Evolutionary conservation across 2,113 vertebrate species (phyloP).

Genomic region (Cygnus buccinator): DNA sequence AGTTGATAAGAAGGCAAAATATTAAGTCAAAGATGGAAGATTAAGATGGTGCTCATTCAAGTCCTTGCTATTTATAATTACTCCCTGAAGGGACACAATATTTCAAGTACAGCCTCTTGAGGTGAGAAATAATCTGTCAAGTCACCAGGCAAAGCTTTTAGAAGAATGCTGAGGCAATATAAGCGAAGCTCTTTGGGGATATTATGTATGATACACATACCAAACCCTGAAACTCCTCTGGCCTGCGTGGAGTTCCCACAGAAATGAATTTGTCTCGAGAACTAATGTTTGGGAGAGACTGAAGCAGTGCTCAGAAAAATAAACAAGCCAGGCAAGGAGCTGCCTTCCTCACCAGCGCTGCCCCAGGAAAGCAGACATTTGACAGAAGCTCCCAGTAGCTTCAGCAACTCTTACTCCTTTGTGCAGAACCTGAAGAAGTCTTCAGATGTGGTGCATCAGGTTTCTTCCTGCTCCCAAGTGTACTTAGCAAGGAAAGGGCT

Average conservation of each 20-base stretch:
- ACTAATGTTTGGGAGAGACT: neutral
- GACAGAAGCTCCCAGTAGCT: neutral
- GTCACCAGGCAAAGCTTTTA: slow-evolving; percentile 56
- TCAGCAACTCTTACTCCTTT: neutral
- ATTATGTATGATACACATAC: accelerated
- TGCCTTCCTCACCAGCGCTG: neutral
- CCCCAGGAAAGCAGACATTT: neutral
- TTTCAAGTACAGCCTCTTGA: slow-evolving; percentile 69
- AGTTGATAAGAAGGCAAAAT: slow-evolving; percentile 65
- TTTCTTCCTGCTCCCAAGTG: neutral
- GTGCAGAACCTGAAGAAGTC: neutral
- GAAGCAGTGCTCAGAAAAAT: neutral
- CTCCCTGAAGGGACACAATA: slow-evolving; percentile 71
- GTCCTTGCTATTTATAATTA: slow-evolving; percentile 70
- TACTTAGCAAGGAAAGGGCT: neutral
- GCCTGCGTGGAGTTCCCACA: neutral
- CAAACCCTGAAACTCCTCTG: neutral
- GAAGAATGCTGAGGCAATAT: neutral
- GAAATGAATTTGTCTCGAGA: neutral
- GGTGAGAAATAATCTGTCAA: slow-evolving; percentile 69
- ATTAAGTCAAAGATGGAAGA: slow-evolving; percentile 70
- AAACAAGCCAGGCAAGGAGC: slow-evolving; percentile 17
- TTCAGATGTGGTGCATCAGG: neutral
- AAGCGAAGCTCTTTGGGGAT: neutral
- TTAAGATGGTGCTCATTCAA: slow-evolving; percentile 70